phyloP scores from a whole-genome alignment of 2,797 vertebrate genomes.

The Pempheris klunzingeri region DNA sequence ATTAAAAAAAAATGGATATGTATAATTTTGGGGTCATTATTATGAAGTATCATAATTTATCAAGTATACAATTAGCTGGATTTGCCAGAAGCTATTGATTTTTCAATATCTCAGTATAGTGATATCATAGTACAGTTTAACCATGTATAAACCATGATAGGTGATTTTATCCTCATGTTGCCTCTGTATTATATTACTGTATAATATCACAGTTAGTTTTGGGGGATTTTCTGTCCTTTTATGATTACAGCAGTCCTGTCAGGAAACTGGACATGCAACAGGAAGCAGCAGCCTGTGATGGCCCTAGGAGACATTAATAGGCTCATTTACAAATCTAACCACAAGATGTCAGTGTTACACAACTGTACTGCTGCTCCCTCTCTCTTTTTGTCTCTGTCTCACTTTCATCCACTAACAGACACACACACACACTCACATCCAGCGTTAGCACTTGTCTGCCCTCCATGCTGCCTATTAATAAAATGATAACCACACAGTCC shows the following conservation, averaged over 20 bases:
- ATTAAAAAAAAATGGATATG: neutral
- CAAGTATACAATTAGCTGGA: neutral
- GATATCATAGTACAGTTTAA: neutral
- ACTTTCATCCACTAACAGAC: neutral
- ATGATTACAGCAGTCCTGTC: neutral
- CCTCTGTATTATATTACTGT: no score
- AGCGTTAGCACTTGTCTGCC: constrained; percentile 28
- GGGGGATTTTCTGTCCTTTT: neutral
- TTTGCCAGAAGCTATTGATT: neutral
- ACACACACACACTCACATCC: constrained; percentile 5
- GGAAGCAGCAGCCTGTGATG: neutral
- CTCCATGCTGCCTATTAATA: constrained; percentile 58
- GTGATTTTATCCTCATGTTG: no score
- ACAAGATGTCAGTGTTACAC: constrained; percentile 75
- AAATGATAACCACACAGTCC: constrained; percentile 58
- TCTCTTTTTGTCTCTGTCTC: neutral
- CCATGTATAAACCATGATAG: neutral
- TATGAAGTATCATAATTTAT: neutral
- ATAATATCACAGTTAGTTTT: neutral
- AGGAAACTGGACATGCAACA: neutral
- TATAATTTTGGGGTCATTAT: neutral
- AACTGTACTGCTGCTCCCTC: constrained; percentile 6
- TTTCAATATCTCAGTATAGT: neutral
- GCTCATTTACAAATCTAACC: constrained; percentile 36
- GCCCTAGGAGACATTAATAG: neutral